phyloP scores from a whole-genome alignment of 1,140 invertebrate species.

The Carposina sasakii region DNA sequence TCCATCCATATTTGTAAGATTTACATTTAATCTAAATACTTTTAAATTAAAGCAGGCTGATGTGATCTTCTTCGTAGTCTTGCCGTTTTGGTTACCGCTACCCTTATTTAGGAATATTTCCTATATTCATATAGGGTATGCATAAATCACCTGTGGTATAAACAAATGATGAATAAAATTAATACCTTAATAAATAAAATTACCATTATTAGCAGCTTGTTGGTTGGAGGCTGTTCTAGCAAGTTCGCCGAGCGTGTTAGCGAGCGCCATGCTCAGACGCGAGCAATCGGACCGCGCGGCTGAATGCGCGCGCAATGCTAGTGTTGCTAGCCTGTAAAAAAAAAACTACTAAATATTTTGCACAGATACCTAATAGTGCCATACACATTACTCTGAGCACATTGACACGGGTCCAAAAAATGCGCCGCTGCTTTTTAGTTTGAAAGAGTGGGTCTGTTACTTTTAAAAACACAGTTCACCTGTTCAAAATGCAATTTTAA shows the following conservation, averaged over 20 bases:
- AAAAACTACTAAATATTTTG: background rate
- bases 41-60: no score
- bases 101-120: no score
- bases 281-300: slow-evolving; percentile 48
- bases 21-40: no score
- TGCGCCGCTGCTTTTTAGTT: background rate
- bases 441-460: background rate
- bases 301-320: slow-evolving; percentile 49
- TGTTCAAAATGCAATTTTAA: background rate
- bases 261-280: slow-evolving; percentile 47
- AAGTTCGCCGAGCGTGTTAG: slow-evolving; percentile 58
- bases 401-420: background rate
- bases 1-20: no score
- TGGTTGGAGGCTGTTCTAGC: slow-evolving; percentile 47
- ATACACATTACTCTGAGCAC: background rate
- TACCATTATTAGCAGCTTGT: slow-evolving; percentile 33
- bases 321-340: slow-evolving; percentile 42
- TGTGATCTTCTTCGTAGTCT: no score
- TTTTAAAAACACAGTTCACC: background rate
- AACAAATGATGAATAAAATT: no score
- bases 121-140: no score
- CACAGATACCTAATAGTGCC: background rate
- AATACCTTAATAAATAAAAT: no score
- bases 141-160: no score
- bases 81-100: no score